Conservation (phyloP, 2,888 invertebrate genomes). For the Phyllotreta cruciferae region DNA sequence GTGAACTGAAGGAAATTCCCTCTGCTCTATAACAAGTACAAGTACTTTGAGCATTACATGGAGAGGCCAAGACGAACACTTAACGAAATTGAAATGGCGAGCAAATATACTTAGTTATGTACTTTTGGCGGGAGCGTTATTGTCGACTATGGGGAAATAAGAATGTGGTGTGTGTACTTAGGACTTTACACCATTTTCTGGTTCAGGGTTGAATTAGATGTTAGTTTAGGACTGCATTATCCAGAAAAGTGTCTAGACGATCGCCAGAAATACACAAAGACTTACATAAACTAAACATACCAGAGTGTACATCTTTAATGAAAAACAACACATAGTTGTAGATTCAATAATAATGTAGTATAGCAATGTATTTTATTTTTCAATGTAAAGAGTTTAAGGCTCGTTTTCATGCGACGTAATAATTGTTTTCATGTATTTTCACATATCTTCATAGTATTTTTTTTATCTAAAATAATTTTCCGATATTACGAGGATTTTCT, state of each 20-base stretch:
- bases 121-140: constrained; percentile 4
- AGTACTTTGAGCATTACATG: constrained; percentile 11
- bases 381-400: no score
- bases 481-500: no score
- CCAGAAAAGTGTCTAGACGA: no score
- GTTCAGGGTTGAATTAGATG: constrained; percentile 1
- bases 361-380: no score
- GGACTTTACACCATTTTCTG: background rate
- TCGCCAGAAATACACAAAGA: no score
- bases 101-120: constrained; percentile 11
- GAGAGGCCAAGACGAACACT: constrained; percentile 6
- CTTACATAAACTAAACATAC: no score
- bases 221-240: constrained; percentile 5
- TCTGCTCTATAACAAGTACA: constrained; percentile 14
- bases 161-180: constrained; percentile 1
- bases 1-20: constrained; percentile 8
- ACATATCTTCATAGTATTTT: constrained; percentile 35
- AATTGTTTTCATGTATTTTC: no score
- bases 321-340: no score
- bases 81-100: constrained; percentile 11
- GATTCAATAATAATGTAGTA: no score
- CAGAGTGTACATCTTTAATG: no score
- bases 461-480: no score
- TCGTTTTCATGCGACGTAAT: no score
- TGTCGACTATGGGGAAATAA: background rate